phyloP scores from a whole-genome alignment of 1,140 invertebrate species.

The Cydia fagiglandana region DNA sequence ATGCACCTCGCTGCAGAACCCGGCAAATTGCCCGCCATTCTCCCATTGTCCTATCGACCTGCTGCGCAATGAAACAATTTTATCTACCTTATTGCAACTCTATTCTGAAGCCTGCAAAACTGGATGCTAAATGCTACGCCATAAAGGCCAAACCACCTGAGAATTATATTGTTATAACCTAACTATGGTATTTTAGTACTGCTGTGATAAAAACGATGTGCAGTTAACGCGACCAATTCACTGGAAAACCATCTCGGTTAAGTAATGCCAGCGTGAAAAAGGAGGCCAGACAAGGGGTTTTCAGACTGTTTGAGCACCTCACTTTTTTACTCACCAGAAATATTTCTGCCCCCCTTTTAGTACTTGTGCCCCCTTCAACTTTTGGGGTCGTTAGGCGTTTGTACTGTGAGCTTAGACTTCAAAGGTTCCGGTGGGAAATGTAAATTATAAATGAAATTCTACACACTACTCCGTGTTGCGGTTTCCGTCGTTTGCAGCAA shows the following conservation, averaged over 20 bases:
- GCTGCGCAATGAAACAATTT: neutral
- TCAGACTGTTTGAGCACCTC: neutral
- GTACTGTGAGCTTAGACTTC: neutral
- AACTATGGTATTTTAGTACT: no score
- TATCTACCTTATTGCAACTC: conserved; percentile 1
- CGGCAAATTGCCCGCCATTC: conserved; percentile 28
- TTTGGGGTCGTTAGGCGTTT: neutral
- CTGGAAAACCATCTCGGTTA: no score
- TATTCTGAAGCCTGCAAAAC: neutral
- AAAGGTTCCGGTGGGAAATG: neutral
- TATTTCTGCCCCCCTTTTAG: neutral
- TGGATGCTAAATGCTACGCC: neutral
- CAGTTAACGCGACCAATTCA: no score
- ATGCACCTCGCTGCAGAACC: neutral
- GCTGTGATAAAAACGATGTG: no score
- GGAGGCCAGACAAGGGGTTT: neutral
- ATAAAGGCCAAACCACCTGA: neutral
- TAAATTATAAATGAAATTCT: neutral
- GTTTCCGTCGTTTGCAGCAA: neutral
- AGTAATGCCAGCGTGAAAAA: no score
- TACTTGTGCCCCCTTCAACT: no score
- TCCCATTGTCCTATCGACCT: conserved; percentile 12
- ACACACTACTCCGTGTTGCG: neutral
- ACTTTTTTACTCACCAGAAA: neutral
- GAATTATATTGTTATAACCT: no score